phyloP scores from a whole-genome alignment of 2,113 vertebrate genomes.

The Ondatra zibethicus region DNA sequence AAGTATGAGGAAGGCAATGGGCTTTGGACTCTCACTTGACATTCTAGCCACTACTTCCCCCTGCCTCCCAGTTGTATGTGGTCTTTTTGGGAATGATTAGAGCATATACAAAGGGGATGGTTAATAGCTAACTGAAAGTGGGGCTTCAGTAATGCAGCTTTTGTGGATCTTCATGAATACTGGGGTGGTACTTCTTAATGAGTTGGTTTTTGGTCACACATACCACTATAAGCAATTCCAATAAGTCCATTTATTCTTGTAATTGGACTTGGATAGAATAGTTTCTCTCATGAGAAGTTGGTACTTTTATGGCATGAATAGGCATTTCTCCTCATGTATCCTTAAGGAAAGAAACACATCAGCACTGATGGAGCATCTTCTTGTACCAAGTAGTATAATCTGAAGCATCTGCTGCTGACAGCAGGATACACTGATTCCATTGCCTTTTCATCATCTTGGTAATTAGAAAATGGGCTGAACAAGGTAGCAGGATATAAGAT shows the following conservation, averaged over 20 bases:
- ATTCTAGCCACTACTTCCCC: not conserved
- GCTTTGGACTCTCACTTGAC: not conserved
- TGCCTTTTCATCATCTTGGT: not conserved
- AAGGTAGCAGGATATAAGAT: no score
- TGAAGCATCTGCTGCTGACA: not conserved
- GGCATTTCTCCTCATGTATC: not conserved
- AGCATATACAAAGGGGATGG: not conserved
- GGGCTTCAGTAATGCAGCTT: no score
- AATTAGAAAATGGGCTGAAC: not conserved
- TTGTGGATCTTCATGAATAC: not conserved
- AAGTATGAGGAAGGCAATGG: no score
- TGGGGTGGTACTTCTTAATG: not conserved
- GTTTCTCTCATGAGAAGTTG: not conserved
- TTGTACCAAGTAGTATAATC: not conserved
- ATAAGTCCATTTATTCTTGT: not conserved
- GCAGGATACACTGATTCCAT: not conserved
- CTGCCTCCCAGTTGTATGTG: not conserved
- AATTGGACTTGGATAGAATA: not conserved
- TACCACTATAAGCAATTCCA: not conserved
- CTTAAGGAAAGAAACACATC: not conserved
- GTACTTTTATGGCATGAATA: not conserved
- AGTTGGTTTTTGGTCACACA: not conserved
- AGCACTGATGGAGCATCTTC: not conserved
- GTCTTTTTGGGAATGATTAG: not conserved
- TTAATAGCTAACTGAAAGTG: not conserved